Percentiles rank a stretch among this genome's conserved stretches.
phyloP scores from a whole-genome alignment of 2,113 vertebrate genomes.

The Alethe castanea region DNA sequence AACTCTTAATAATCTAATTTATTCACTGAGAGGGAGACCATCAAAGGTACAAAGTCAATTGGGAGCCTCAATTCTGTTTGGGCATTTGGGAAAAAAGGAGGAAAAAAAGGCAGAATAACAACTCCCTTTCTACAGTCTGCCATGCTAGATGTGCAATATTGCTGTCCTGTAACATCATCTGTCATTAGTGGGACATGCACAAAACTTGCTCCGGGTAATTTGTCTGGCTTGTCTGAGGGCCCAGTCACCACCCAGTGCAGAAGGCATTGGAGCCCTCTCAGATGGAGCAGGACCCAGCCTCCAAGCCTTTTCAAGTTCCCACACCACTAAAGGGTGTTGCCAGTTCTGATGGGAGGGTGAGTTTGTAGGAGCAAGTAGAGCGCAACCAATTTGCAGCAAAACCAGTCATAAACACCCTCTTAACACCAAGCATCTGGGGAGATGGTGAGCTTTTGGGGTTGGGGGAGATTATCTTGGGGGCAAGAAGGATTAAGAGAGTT shows the following conservation, averaged over 20 bases:
- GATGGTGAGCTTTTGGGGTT: slow-evolving; percentile 21
- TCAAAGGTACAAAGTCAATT: background rate
- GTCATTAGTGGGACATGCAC: slow-evolving; percentile 22
- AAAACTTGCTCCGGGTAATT: background rate
- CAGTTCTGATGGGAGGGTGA: background rate
- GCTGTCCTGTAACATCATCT: slow-evolving; percentile 17
- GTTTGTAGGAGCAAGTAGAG: slow-evolving; percentile 1
- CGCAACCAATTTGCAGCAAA: background rate
- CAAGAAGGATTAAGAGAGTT: slow-evolving; percentile 30
- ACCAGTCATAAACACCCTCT: background rate
- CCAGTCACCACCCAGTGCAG: background rate
- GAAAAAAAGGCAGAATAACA: background rate
- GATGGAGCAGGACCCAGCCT: background rate
- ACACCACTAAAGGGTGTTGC: slow-evolving; percentile 20
- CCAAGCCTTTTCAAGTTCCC: slow-evolving; percentile 5
- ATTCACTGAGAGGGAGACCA: slow-evolving; percentile 15
- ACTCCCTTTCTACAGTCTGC: background rate
- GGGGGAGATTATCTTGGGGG: slow-evolving; percentile 44
- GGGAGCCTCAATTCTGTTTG: background rate
- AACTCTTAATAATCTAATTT: slow-evolving; percentile 11
- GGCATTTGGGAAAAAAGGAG: background rate
- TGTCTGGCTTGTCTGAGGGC: background rate
- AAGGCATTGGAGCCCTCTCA: background rate
- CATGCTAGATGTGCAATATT: background rate
- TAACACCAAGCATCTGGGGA: background rate